These are phyloP conservation scores for Teleopsis dalmanni DNA, from an alignment of 1,140 invertebrate genomes.

Conservation along the genomic window DNA sequence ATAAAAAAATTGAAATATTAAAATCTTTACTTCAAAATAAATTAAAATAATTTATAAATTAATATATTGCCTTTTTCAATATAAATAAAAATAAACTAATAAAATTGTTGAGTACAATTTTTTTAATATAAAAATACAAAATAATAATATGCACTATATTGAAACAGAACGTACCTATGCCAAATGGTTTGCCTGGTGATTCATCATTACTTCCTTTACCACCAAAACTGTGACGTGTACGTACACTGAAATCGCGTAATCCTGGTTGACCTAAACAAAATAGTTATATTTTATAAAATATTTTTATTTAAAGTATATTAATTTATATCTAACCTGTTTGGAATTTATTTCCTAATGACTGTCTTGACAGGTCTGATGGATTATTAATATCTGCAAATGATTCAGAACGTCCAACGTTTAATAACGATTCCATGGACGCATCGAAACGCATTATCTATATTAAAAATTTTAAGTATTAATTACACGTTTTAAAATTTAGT, in stretches of 20 bases:
- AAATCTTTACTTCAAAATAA: no score
- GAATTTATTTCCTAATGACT: slow-evolving; percentile 5
- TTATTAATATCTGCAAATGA: slow-evolving; percentile 73
- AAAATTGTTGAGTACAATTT: not conserved
- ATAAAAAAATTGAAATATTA: no score
- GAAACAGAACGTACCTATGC: slow-evolving; percentile 59
- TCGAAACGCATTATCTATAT: slow-evolving; percentile 59
- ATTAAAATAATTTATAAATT: no score
- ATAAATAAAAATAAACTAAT: not conserved
- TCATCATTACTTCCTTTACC: slow-evolving; percentile 40
- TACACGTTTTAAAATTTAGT: no score
- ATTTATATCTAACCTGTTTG: slow-evolving; percentile 17
- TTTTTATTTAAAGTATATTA: not conserved
- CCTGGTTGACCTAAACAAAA: slow-evolving; percentile 20
- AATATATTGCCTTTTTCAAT: not conserved
- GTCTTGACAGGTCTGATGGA: slow-evolving; percentile 26
- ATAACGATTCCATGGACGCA: slow-evolving; percentile 64
- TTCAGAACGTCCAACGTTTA: slow-evolving; percentile 66
- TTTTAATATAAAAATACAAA: no score
- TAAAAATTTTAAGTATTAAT: not conserved
- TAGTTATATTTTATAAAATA: slow-evolving; percentile 1
- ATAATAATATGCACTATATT: no score
- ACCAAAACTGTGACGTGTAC: slow-evolving; percentile 40
- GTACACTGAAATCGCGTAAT: slow-evolving; percentile 19
- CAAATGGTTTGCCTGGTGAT: slow-evolving; percentile 59